phyloP scores from a whole-genome alignment of 92 coral and sea anemone species.

The Phymanthus crucifer region DNA sequence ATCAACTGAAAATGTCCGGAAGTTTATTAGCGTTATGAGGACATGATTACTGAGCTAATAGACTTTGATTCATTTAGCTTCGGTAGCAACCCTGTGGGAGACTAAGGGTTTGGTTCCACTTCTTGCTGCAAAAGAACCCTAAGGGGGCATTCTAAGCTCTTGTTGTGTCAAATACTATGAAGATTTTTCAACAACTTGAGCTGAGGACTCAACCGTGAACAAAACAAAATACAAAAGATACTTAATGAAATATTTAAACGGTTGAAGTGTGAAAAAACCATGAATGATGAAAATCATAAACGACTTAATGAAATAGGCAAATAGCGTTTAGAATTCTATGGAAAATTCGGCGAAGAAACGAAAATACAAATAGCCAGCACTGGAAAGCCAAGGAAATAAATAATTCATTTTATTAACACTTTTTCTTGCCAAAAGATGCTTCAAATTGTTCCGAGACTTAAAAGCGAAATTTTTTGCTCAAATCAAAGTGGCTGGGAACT shows the following conservation, averaged over 20 bases:
- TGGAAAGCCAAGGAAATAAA: no score
- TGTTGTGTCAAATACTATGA: background rate
- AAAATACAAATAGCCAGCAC: no score
- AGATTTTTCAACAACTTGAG: background rate
- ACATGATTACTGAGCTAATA: conserved; percentile 30
- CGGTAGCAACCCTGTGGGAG: conserved; percentile 13
- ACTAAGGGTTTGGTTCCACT: background rate
- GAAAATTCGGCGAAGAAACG: no score
- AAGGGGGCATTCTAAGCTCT: background rate
- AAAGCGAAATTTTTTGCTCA: no score
- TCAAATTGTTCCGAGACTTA: no score
- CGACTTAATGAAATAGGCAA: no score
- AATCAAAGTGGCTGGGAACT: no score
- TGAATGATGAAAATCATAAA: background rate
- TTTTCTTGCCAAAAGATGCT: no score
- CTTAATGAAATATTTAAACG: background rate
- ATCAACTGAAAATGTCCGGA: conserved; percentile 19
- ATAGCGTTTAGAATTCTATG: no score
- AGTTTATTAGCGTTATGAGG: conserved; percentile 22
- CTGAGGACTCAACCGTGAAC: background rate
- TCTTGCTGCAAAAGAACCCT: background rate
- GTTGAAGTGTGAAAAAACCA: background rate
- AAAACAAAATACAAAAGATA: background rate
- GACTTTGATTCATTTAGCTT: conserved; percentile 3
- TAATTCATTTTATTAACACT: no score